Evolutionary conservation across 2,888 invertebrate species (phyloP), one percentile per base, ranked within the genome.

Genomic region (Lasioglossum marginatum): DNA sequence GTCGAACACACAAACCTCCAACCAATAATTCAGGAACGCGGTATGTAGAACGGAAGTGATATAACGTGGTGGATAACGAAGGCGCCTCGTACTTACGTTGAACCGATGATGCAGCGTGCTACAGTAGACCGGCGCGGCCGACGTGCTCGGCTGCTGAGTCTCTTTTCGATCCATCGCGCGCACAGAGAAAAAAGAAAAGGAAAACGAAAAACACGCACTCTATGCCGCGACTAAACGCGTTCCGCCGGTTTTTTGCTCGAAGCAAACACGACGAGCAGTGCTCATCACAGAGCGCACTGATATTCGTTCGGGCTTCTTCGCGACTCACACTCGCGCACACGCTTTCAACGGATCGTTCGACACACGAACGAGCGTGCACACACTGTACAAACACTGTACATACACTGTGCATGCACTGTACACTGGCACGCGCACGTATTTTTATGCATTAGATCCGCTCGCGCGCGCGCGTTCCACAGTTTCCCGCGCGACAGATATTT

Each of bases 31-130:
- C 31, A 37, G 23, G 4, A 23, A 37, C 66, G n/a, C 68, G 23
- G 34, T n/a, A 68, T n/a, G 68, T 12, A n/a, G 23, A 70, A 12
- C 40, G 37, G 10, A 70, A 37, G 4, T n/a, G 23, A 40, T n/a
- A 37, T n/a, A 70, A 40, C 68, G n/a, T 1, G 23, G 10, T 12
- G 23, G 4, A 4, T 40, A n/a, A 68, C 68, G 12, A 68, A 34
- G 14, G n/a, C 34, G 23, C n/a, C 1, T 23, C 40, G 60, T 89
- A 89, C 95, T 95, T 92, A 95, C 95, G 87, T 95, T 95, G 86
- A 95, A 95, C 79, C 95, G 94, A 89, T 94, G 94, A 86, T 95
- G 95, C 77, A 95, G 92, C 43, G 95, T 95, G 73, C 93, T 93
- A 37, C 94, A 90, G 76, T 91, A 90, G 81, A 89, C 89, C 63